Percentiles rank a stretch among this genome's conserved stretches.
phyloP scores from a whole-genome alignment of 2,888 invertebrate genomes.

The Acronicta aceris region DNA sequence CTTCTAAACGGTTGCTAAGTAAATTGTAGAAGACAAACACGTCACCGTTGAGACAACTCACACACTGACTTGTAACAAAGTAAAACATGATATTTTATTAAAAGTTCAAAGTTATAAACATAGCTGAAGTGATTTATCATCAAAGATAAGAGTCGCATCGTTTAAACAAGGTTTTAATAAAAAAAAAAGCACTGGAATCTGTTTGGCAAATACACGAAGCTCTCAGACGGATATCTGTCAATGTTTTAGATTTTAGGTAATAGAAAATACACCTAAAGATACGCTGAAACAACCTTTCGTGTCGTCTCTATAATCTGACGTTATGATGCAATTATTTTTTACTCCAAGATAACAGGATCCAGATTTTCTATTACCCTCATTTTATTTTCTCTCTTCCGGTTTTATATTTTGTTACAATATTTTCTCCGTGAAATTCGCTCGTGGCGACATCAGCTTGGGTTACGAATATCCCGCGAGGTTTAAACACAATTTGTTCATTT shows the following conservation, averaged over 20 bases:
- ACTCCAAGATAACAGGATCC: conserved; percentile 61
- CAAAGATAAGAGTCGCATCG: no score
- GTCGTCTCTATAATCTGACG: conserved; percentile 8
- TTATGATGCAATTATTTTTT: conserved; percentile 59
- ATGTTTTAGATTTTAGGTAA: no score
- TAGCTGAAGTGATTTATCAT: no score
- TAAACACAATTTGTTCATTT: conserved; percentile 64
- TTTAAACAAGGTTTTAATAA: no score
- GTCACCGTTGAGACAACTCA: conserved; percentile 18
- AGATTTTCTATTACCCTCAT: conserved; percentile 53
- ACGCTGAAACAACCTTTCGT: no score
- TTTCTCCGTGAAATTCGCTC: conserved; percentile 53
- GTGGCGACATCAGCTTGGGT: conserved; percentile 53
- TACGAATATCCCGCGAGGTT: conserved; percentile 65
- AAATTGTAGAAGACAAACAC: conserved; percentile 29
- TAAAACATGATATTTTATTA: background rate
- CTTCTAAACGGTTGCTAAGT: conserved; percentile 21
- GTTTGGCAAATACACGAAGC: no score
- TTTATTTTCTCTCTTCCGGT: conserved; percentile 27
- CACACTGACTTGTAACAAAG: conserved; percentile 11
- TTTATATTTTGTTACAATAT: conserved; percentile 57
- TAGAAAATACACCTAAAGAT: no score
- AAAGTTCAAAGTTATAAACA: background rate
- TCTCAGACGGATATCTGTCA: no score
- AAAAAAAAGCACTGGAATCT: no score